These are phyloP conservation scores for Sphaeridia pumilis DNA, from an alignment of 2,888 invertebrate species.

Conservation along the genomic window DNA sequence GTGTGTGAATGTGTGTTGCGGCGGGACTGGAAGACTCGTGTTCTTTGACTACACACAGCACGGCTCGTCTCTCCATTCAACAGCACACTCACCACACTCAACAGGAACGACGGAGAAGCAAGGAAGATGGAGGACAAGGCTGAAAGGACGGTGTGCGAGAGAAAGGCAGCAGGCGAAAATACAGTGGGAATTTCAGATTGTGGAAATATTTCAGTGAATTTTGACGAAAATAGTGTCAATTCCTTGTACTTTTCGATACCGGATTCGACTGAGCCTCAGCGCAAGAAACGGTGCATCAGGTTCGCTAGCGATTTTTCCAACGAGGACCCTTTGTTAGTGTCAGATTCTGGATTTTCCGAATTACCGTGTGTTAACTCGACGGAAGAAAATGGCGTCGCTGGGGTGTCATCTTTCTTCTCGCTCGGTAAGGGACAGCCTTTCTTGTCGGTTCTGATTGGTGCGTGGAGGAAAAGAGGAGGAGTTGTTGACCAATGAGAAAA, in stretches of 20 bases:
- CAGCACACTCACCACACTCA: not conserved
- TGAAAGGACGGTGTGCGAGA: slow-evolving; percentile 1
- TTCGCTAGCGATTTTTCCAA: slow-evolving; percentile 28
- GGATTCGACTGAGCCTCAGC: slow-evolving; percentile 27
- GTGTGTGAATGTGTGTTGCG: slow-evolving; percentile 1
- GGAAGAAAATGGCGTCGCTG: slow-evolving; percentile 31
- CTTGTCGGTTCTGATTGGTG: no score
- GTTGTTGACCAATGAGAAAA: not conserved
- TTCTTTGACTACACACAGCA: not conserved
- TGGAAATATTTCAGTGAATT: not conserved
- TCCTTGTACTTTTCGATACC: slow-evolving; percentile 1
- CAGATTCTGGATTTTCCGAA: slow-evolving; percentile 33
- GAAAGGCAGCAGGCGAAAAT: not conserved
- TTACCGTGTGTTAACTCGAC: slow-evolving; percentile 19
- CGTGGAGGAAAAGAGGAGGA: not conserved
- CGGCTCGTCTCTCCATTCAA: no score
- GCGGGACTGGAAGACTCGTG: slow-evolving; percentile 2
- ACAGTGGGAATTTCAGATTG: no score
- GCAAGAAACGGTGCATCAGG: slow-evolving; percentile 34
- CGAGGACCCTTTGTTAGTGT: slow-evolving; percentile 29
- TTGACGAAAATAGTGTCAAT: not conserved
- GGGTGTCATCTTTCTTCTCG: slow-evolving; percentile 27
- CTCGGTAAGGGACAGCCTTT: slow-evolving; percentile 24
- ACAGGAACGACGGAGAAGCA: slow-evolving; percentile 4
- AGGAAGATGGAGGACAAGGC: slow-evolving; percentile 1